These are phyloP conservation scores for Sylvilagus bachmani DNA, from an alignment of 2,113 vertebrate genomes.

Conservation along the genomic window DNA sequence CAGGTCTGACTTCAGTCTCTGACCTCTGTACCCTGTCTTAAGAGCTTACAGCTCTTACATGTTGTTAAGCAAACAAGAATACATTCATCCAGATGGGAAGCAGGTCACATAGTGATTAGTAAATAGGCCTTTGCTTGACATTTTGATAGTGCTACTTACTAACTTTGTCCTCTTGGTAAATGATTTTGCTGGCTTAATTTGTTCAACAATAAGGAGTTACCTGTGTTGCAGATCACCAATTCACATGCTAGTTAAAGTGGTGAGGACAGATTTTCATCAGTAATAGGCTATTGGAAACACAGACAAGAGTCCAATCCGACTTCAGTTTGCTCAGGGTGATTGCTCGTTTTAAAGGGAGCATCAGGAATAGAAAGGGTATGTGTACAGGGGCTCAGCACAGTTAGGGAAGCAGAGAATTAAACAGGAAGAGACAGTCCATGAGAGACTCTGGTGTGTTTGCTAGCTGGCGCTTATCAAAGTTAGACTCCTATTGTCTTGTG, in stretches of 20 bases:
- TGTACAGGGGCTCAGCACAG: neutral
- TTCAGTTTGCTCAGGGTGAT: neutral
- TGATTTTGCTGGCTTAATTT: neutral
- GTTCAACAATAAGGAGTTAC: neutral
- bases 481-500: neutral
- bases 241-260: neutral
- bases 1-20: neutral
- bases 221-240: neutral
- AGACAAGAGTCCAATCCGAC: neutral
- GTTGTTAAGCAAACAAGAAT: neutral
- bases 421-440: neutral
- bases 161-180: neutral
- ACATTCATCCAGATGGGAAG: neutral
- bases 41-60: neutral
- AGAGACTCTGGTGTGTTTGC: neutral
- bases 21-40: neutral
- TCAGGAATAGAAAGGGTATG: too few species aligned
- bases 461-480: neutral
- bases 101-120: neutral
- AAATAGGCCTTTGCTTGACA: neutral
- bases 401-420: neutral
- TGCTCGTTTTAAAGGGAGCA: neutral
- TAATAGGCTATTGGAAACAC: neutral
- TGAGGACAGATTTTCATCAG: neutral
- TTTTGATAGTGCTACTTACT: neutral